phyloP scores from a whole-genome alignment of 2,113 vertebrate species.

The human (Homo sapiens) region DNA sequence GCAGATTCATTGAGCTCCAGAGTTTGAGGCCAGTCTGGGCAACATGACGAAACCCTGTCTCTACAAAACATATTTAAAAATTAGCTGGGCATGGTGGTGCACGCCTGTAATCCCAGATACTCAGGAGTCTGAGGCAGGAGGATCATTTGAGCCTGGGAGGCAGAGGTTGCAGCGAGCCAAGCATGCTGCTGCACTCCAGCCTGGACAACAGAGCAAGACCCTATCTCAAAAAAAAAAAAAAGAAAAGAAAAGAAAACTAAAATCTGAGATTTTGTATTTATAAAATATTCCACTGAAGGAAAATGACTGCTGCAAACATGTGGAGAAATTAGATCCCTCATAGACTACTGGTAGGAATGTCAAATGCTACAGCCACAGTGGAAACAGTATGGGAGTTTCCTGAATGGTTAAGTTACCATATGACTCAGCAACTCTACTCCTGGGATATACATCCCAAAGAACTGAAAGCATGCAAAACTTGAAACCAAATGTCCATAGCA shows the following conservation, averaged over 20 bases:
- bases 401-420: not conserved
- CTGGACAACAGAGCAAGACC: too few species aligned
- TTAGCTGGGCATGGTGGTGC: too few species aligned
- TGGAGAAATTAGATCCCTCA: not conserved
- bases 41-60: too few species aligned
- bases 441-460: not conserved
- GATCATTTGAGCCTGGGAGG: too few species aligned
- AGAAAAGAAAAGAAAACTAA: not conserved
- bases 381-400: not conserved
- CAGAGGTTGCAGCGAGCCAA: too few species aligned
- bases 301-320: not conserved
- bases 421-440: not conserved
- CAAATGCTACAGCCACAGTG: not conserved
- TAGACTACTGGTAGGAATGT: not conserved
- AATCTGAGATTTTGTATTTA: not conserved
- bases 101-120: too few species aligned
- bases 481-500: not conserved
- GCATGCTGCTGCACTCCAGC: too few species aligned
- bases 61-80: too few species aligned
- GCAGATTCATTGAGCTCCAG: too few species aligned
- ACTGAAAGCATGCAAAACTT: not conserved
- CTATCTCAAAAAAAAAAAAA: too few species aligned
- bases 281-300: conserved; percentile 10
- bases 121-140: too few species aligned
- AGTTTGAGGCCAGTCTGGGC: too few species aligned